Evolutionary conservation across 1,140 invertebrate species (phyloP), one percentile per base, ranked within the genome.

Genomic region (Lucilia sericata): DNA sequence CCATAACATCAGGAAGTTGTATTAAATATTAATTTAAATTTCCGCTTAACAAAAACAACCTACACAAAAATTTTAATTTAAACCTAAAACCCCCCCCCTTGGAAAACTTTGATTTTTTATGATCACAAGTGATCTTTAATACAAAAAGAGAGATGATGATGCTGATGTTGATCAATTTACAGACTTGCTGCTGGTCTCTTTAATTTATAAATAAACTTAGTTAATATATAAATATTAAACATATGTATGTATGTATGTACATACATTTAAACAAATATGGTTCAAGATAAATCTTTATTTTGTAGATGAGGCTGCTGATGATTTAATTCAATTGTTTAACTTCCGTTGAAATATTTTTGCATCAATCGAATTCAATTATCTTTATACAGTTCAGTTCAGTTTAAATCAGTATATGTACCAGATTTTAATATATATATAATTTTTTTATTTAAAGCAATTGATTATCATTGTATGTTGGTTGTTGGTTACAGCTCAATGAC

Each of bases 331-430:
- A 80, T 80, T 80, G 76, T 80, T 80, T 21, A 80, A 80, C 76
- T 80, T 80, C 76, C 76, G 76, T 80, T 80, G 76, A 21, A 51
- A 80, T 80, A 80, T 82, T 84, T 82, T 81, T 30, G 70, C 84
- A 82, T 82, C 84, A 84, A 84, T 84, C 84, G 84, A 84, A 84
- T 84, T 84, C 84, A 84, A 84, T 84, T 84, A 84, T 82, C 84
- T 75, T 75, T 21, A n/a, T 70, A n/a, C 65, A 21, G n/a, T 70
- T 19, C 36, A 36, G 36, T 19, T 14, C 47, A 80, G 76, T 21
- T 25, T 36, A n/a, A 5, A 21, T 25, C n/a, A 19, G 2, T 25
- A 70, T 70, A 30, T 30, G 65, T 70, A 70, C 65, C 76, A 80
- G 76, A 80, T 80, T 80, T 80, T 80, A 51, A 80, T 80, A 80